These are phyloP conservation scores for Eilema sororculum DNA, from an alignment of 2,888 invertebrate species.

Conservation along the genomic window DNA sequence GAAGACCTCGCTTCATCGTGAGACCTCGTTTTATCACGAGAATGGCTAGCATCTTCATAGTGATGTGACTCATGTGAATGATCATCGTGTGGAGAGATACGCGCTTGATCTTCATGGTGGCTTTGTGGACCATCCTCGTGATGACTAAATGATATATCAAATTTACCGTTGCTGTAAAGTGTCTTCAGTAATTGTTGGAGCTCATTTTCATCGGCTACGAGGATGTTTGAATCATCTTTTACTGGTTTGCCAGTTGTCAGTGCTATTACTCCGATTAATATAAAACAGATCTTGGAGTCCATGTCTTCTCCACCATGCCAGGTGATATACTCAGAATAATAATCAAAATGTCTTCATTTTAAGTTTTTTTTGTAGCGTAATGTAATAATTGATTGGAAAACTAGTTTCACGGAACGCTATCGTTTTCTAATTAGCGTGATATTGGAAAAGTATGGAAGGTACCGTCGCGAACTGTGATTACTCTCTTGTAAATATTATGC, in stretches of 20 bases:
- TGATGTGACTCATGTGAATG: slow-evolving; percentile 4
- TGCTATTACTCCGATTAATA: slow-evolving; percentile 34
- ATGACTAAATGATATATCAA: slow-evolving; percentile 29
- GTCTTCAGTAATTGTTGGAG: slow-evolving; percentile 28
- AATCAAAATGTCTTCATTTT: slow-evolving; percentile 28
- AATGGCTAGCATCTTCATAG: neutral
- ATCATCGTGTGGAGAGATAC: slow-evolving; percentile 13
- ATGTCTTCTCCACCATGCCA: slow-evolving; percentile 25
- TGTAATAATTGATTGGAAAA: slow-evolving; percentile 33
- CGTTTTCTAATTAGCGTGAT: slow-evolving; percentile 42
- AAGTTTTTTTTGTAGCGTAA: slow-evolving; percentile 22
- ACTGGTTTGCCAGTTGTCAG: slow-evolving; percentile 21
- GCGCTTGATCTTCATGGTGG: slow-evolving; percentile 31
- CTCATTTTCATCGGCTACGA: slow-evolving; percentile 18
- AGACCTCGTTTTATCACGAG: neutral
- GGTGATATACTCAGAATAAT: slow-evolving; percentile 20
- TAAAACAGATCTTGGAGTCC: slow-evolving; percentile 17
- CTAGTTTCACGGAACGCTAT: slow-evolving; percentile 32
- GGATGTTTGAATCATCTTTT: slow-evolving; percentile 8
- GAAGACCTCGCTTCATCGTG: neutral
- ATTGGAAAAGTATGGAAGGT: slow-evolving; percentile 42
- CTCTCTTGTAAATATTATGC: slow-evolving; percentile 15
- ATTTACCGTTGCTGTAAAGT: slow-evolving; percentile 24
- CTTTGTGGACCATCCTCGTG: slow-evolving; percentile 26
- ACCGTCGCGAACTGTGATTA: slow-evolving; percentile 12